Base-by-base conservation (phyloP, 2,797 vertebrate genomes). In the Rhinella marina region DNA sequence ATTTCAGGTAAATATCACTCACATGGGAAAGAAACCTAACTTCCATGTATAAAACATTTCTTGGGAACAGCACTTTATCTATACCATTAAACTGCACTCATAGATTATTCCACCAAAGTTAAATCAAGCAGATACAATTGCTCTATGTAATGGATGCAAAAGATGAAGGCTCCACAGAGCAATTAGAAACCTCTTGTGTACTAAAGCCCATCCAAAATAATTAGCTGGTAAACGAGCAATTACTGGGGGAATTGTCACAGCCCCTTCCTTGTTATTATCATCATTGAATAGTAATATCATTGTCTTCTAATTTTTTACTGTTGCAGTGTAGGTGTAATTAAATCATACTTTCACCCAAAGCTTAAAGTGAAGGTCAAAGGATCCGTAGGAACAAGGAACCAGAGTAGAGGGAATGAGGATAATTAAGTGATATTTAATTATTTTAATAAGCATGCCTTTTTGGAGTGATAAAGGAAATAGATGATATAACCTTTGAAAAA, bases 121-220 rank as follows among this genome's bases (percentile, higher is more conserved):
- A 54, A 56, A 54, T 54, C 50, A 78, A 78, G 75, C 21, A 78
- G 75, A 78, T 27, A 56, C 23, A 56, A 78, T 78, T 78, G 50
- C 32, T 27, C 23, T 50, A 78, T 78, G 56, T 54, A 56, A 27
- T 27, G 75, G 52, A 14, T 56, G 17, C 23, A 78, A 56, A 16
- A 78, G 50, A 78, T 78, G 23, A 56, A 56, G 50, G 17, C 75
- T 54, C 50, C 25, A 27, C 48, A 17, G 50, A 78, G 75, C 75
- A 27, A 78, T 75, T 50, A 75, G 72, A 75, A 50, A 19, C 70
- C 70, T 73, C 70, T 41, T 48, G 70, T 73, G 70, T 73, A 73
- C 29, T 48, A 73, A 21, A 73, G 70, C 70, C 48, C 32, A 73
- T 73, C 70, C 32, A 73, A 32, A 73, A 73, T 73, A 73, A 73